Conservation (phyloP, 2,113 vertebrate genomes). For the Gila orcuttii region DNA sequence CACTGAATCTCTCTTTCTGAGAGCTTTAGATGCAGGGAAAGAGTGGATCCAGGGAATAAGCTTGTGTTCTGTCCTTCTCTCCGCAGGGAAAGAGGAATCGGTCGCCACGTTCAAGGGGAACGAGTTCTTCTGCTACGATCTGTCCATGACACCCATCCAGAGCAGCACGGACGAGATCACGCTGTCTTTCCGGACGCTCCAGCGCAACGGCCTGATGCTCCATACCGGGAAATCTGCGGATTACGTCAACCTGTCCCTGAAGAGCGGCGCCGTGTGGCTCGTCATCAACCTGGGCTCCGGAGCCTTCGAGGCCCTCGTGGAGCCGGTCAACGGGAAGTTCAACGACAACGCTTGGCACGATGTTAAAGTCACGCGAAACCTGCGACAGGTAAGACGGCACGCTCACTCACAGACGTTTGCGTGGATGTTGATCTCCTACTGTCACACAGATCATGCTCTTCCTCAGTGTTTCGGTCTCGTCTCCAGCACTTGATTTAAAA, state of each 20-base stretch:
- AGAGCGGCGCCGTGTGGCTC: conserved; percentile 93
- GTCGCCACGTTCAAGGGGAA: conserved; percentile 93
- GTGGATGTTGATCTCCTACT: background rate
- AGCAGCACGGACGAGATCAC: conserved; percentile 97
- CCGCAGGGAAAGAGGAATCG: conserved; percentile 87
- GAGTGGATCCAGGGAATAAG: background rate
- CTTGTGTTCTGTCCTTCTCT: background rate
- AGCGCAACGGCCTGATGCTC: conserved; percentile 93
- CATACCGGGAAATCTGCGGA: conserved; percentile 95
- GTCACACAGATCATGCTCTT: background rate
- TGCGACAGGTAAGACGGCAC: conserved; percentile 90
- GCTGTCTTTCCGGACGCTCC: conserved; percentile 90
- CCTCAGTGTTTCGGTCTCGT: too few relatives aligned
- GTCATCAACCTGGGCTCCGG: conserved; percentile 97
- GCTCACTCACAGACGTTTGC: background rate
- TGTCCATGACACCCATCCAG: conserved; percentile 94
- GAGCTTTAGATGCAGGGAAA: too few relatives aligned
- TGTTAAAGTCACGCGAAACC: conserved; percentile 93
- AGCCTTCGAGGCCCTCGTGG: conserved; percentile 94
- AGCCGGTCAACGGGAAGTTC: conserved; percentile 95
- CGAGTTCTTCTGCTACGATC: conserved; percentile 98
- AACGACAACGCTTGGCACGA: conserved; percentile 95
- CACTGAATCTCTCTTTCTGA: too few relatives aligned
- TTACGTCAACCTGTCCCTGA: conserved; percentile 94
- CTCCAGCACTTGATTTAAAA: too few relatives aligned